Evolutionary conservation across 2,113 vertebrate species (phyloP).

Genomic region (Clarias batrachus): DNA sequence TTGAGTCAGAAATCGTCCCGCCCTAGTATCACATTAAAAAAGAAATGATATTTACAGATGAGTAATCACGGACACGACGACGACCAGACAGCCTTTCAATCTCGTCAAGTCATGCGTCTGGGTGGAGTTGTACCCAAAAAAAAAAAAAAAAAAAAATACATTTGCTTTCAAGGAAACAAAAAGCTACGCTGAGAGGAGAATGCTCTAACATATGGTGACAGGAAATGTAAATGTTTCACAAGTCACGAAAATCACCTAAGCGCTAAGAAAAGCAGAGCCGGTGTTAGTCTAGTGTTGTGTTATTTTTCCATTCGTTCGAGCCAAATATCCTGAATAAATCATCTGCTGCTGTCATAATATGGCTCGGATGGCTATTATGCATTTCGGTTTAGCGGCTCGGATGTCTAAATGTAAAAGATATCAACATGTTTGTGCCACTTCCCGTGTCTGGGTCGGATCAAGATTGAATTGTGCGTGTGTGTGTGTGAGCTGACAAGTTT

Average conservation of each 20-base stretch:
- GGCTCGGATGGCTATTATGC: background rate
- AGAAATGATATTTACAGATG: too few relatives aligned
- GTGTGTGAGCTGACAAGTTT: background rate
- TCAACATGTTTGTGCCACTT: background rate
- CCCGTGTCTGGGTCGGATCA: background rate
- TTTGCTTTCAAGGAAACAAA: background rate
- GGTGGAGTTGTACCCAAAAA: background rate
- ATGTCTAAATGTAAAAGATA: background rate
- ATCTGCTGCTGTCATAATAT: background rate
- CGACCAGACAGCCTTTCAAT: too few relatives aligned
- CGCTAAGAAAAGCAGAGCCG: background rate
- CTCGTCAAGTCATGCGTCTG: rapidly evolving
- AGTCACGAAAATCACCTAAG: background rate
- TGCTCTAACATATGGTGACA: background rate
- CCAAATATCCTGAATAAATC: background rate
- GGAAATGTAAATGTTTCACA: background rate
- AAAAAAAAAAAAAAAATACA: background rate
- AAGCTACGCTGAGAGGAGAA: background rate
- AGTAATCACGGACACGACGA: too few relatives aligned
- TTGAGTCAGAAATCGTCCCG: too few relatives aligned
- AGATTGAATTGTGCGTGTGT: too few relatives aligned
- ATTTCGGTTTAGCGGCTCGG: background rate
- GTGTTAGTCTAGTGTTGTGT: background rate
- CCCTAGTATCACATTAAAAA: too few relatives aligned
- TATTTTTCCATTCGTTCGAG: background rate